Evolutionary conservation across 2,888 invertebrate species (phyloP), one percentile per base, ranked within the genome.

Genomic region (Watsonalla cultraria): DNA sequence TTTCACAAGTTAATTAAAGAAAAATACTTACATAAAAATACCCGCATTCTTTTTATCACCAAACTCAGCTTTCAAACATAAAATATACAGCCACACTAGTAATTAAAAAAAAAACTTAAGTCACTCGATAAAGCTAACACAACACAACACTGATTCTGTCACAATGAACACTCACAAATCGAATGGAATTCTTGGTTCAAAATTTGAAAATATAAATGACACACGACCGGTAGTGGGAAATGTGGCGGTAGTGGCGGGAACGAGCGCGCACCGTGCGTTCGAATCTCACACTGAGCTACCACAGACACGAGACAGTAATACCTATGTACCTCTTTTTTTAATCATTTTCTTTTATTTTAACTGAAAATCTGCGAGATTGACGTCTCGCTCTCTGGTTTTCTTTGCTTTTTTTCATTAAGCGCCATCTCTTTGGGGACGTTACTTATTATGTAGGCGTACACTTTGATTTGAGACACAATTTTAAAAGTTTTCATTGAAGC

Each of bases 221-320:
- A 58, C 61, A 65, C 63, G 66, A 65, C 63, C 60, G 68, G 65
- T 66, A 58, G 70, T 66, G 71, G 74, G 70, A 74, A 76, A 74
- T 75, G 72, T 73, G 63, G 68, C 68, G 65, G 66, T 69, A 60
- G 64, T 69, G 62, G 66, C 69, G 73, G 74, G 80, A 76, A 77
- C 88, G 84, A 76, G 85, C 85, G 85, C 80, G 75, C 87, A 69
- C 82, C 71, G 68, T 76, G 87, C 86, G 83, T 74, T 70, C 87
- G 72, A 75, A 82, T 67, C 81, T 81, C 78, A 76, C 76, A 90
- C 89, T 89, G 89, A 86, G 83, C 84, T 72, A 75, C 78, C 71
- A 68, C 72, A 62, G 74, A 65, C 65, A 75, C 74, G 76, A 78
- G 77, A 78, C 81, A 76, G 74, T 82, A 77, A 80, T 84, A 82